Evolutionary conservation across 2,113 vertebrate genomes (phyloP).

Genomic region (Phoxinus phoxinus): DNA sequence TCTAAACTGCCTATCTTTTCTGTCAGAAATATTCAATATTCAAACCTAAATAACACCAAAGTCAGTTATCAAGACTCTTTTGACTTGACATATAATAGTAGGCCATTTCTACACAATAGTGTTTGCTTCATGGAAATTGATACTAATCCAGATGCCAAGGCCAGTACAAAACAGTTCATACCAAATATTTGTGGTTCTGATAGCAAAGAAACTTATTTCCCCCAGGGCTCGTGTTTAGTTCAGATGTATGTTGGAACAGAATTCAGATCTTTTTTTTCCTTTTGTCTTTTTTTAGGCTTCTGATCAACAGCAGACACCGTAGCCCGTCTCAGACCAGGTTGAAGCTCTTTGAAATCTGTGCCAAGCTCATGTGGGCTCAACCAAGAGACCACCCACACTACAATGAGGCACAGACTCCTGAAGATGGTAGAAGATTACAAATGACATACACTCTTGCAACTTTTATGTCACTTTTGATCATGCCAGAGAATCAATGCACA

Average conservation of each 20-base stretch:
- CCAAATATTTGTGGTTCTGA: neutral
- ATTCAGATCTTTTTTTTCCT: conserved; percentile 5
- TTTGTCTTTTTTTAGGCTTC: conserved; percentile 28
- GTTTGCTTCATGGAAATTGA: neutral
- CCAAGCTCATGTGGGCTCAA: conserved; percentile 37
- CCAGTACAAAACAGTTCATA: neutral
- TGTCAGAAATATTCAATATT: neutral
- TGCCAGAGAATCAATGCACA: conserved; percentile 49
- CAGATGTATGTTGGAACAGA: neutral
- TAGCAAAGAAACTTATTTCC: neutral
- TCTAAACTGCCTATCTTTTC: conserved; percentile 1
- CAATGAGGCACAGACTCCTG: conserved; percentile 38
- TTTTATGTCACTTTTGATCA: conserved; percentile 61
- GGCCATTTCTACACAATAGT: neutral
- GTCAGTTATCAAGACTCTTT: conserved; percentile 9
- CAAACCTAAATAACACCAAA: neutral
- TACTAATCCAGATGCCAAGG: conserved; percentile 18
- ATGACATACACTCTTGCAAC: conserved; percentile 43
- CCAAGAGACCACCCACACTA: conserved; percentile 54
- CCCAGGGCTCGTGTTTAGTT: neutral
- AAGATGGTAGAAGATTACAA: conserved; percentile 50
- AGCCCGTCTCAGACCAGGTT: conserved; percentile 38
- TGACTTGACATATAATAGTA: conserved; percentile 1
- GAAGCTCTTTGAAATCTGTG: conserved; percentile 61
- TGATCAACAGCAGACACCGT: conserved; percentile 24